Conservation (phyloP, 2,797 vertebrate genomes). For the Characodon lateralis region DNA sequence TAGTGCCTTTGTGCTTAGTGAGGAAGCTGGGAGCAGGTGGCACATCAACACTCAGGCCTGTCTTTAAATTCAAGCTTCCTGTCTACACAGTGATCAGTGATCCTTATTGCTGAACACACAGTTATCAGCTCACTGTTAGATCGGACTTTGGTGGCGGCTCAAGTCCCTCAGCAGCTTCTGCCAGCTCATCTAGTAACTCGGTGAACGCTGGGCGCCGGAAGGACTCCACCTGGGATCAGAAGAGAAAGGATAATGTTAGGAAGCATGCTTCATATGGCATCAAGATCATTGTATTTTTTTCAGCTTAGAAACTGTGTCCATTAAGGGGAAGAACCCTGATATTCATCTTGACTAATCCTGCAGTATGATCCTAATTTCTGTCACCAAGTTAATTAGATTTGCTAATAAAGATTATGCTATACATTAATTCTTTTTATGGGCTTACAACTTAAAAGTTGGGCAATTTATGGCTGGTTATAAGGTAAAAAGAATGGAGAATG, state of each 20-base stretch:
- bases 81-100: constrained; percentile 16
- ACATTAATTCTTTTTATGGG: too few species aligned
- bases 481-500: too few species aligned
- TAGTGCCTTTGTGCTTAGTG: constrained; percentile 6
- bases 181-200: constrained; percentile 85
- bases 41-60: constrained; percentile 1
- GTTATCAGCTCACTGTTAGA: constrained; percentile 69
- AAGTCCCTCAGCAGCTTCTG: constrained; percentile 80
- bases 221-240: constrained; percentile 80
- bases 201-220: constrained; percentile 87
- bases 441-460: too few species aligned
- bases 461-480: too few species aligned
- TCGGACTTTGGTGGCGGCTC: constrained; percentile 71
- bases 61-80: constrained; percentile 20
- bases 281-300: background rate
- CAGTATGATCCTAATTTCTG: too few species aligned
- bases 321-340: background rate
- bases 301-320: too few species aligned
- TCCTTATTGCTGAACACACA: constrained; percentile 1
- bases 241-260: background rate
- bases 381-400: too few species aligned
- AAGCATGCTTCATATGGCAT: background rate
- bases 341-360: background rate
- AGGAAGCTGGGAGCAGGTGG: constrained; percentile 9
- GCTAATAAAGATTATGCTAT: too few species aligned